Base-by-base conservation (phyloP, 2,888 invertebrate species). In the Ctenicera cuprea region DNA sequence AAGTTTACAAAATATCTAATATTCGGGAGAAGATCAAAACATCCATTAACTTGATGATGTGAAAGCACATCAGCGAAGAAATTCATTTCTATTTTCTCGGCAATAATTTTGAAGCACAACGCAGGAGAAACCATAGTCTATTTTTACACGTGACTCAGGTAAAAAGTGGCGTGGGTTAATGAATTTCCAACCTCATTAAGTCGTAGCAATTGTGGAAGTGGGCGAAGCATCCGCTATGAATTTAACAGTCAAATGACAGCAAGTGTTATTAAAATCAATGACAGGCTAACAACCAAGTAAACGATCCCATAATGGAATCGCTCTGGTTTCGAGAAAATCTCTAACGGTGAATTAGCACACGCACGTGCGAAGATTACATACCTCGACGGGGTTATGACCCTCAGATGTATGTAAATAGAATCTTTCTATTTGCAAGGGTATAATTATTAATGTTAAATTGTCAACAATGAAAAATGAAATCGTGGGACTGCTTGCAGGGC, bases 201-300 rank as follows among this genome's bases (percentile, higher is more conserved):
- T 52, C 22, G 22, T 22, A 38, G 30, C 65, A 65, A 64, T 64
- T 30, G 30, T 57, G 18, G 16, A 18, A 11, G 67, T 67, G 57
- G 67, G 67, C 57, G 65, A 50, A 52, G 67, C 57, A 67, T 67
- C 67, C 67, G 67, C 52, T 65, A 65, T 52, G 65, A 50, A 65
- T 65, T 65, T 52, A 38, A 65, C 65, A 52, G 20, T 50, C 38
- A 65, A 38, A 48, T 48, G 37, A 50, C 48, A 64, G 37, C 45
- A 50, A 52, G 14, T 22, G 38, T 52, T 65, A 52, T 52, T 65
- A 14, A 38, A 52, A 37, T 65, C 22, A 65, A 52, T 52, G 38
- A 43, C 30, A n/a, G 22, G 12, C 4, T 7, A 61, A 22, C 5
- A 14, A 9, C 9, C 41, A 26, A 8, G 14, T 8, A 33, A 4